Percentiles rank a stretch among this genome's conserved stretches.
phyloP scores from a whole-genome alignment of 1,140 invertebrate genomes.

The Halyomorpha halys region DNA sequence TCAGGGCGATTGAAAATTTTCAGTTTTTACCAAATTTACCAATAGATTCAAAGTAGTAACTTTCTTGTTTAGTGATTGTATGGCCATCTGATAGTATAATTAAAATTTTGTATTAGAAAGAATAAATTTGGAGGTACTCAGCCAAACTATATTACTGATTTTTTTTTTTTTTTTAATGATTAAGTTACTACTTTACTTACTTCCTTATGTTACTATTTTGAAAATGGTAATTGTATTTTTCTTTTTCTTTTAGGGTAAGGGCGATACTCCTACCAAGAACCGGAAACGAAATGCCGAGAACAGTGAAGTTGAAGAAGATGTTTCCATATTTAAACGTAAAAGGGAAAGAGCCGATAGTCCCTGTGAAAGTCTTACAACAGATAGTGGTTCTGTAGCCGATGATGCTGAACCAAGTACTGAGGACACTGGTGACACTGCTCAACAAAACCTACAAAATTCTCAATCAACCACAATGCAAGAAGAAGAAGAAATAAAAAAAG shows the following conservation, averaged over 20 bases:
- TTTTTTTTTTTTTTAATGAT: not conserved
- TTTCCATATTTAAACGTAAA: conserved; percentile 48
- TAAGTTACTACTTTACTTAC: not conserved
- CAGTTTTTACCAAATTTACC: too few relatives aligned
- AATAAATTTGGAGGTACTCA: not conserved
- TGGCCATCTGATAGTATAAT: too few relatives aligned
- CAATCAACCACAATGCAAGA: conserved; percentile 11
- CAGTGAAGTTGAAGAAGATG: conserved; percentile 50
- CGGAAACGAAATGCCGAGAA: conserved; percentile 52
- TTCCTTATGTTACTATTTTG: not conserved
- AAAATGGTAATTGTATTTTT: not conserved
- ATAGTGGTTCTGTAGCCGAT: conserved; percentile 55
- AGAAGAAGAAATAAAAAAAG: conserved; percentile 18
- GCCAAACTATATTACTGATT: not conserved
- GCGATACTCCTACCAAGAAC: conserved; percentile 23
- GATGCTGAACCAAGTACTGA: conserved; percentile 46
- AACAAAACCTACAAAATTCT: conserved; percentile 16
- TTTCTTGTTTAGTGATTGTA: too few relatives aligned
- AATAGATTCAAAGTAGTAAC: too few relatives aligned
- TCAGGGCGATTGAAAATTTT: too few relatives aligned
- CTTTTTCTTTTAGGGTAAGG: conserved; percentile 23
- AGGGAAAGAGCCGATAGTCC: conserved; percentile 61
- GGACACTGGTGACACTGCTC: conserved; percentile 21
- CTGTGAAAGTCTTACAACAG: conserved; percentile 66
- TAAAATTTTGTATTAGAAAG: not conserved